Conservation (phyloP, 2,797 vertebrate species). For the Crax fasciolata region DNA sequence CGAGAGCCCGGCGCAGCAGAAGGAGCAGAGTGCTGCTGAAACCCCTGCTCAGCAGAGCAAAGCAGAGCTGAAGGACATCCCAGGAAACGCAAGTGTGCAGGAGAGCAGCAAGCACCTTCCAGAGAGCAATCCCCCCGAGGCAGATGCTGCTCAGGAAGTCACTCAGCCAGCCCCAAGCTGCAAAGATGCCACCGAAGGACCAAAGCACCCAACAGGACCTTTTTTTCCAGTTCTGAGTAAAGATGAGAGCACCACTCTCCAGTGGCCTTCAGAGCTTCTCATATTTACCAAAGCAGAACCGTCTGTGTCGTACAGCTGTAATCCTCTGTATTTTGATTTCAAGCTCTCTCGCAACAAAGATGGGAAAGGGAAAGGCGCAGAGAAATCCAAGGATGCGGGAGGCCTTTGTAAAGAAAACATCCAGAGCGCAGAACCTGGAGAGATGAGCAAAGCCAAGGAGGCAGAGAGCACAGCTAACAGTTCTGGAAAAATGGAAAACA, state of each 20-base stretch:
- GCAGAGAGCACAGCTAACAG: not conserved
- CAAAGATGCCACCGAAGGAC: slow-evolving; percentile 84
- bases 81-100: not conserved
- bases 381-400: slow-evolving; percentile 75
- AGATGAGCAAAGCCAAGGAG: slow-evolving; percentile 67
- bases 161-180: slow-evolving; percentile 12
- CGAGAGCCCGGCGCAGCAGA: slow-evolving; percentile 59
- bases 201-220: slow-evolving; percentile 91
- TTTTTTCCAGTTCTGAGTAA: slow-evolving; percentile 97
- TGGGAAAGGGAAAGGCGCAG: slow-evolving; percentile 80
- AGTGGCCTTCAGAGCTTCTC: slow-evolving; percentile 99
- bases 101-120: slow-evolving; percentile 26
- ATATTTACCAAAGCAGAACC: slow-evolving; percentile 95
- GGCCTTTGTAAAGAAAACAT: slow-evolving; percentile 65
- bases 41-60: slow-evolving; percentile 77
- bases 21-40: slow-evolving; percentile 71
- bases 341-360: slow-evolving; percentile 95
- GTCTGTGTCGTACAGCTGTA: slow-evolving; percentile 96
- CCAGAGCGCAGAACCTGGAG: slow-evolving; percentile 46
- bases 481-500: slow-evolving; percentile 75
- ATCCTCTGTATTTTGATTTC: slow-evolving; percentile 98
- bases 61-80: slow-evolving; percentile 64
- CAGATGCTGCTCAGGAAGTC: slow-evolving; percentile 53
- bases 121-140: slow-evolving; percentile 8
- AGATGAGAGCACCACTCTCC: slow-evolving; percentile 96